Percentiles rank a stretch among this genome's conserved stretches.
phyloP scores from a whole-genome alignment of 2,888 invertebrate genomes.

The Agonopterix alstromeriana region DNA sequence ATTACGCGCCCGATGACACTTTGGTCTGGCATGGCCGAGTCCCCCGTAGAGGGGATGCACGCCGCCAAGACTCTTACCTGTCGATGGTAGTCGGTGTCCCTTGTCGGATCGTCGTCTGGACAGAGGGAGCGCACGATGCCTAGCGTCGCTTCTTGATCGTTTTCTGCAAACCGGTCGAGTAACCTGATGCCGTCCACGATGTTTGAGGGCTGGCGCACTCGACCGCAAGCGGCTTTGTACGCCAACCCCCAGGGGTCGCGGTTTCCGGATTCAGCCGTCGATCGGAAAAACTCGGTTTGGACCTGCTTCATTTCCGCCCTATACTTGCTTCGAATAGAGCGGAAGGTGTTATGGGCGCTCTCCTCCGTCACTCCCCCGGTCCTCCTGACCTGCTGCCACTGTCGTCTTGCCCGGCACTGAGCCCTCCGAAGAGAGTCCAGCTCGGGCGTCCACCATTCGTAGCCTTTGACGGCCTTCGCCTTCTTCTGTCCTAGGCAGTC shows the following conservation, averaged over 20 bases:
- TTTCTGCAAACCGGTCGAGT: neutral
- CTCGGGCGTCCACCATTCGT: neutral
- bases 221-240: constrained; percentile 6
- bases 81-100: neutral
- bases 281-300: neutral
- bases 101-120: no score
- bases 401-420: neutral
- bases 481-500: neutral
- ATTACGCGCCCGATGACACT: no score
- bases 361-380: no score
- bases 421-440: neutral
- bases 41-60: neutral
- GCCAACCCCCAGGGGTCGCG: constrained; percentile 13
- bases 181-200: neutral
- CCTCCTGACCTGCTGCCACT: no score
- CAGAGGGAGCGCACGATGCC: no score
- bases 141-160: neutral
- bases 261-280: constrained; percentile 9
- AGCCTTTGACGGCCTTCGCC: neutral
- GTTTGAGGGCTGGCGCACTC: constrained; percentile 2
- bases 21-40: neutral
- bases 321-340: no score
- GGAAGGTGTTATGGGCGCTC: no score
- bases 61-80: neutral
- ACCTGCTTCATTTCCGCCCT: no score